Conservation (phyloP, 2,797 vertebrate genomes). For the Scolopax bukidnonensis region DNA sequence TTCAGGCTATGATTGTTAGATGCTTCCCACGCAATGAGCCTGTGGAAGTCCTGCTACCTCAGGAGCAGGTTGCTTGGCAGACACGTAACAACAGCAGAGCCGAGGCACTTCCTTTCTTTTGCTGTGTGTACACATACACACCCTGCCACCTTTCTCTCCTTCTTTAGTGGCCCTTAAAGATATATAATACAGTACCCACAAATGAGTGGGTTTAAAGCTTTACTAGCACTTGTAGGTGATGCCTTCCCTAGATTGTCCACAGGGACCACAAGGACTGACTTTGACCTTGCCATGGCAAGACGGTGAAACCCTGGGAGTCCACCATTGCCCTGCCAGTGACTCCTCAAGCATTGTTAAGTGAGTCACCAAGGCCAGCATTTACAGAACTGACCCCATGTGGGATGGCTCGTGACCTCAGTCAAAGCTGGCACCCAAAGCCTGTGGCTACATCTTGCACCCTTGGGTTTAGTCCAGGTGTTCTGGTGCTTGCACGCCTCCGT, state of each 20-base stretch:
- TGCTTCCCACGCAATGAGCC: not conserved
- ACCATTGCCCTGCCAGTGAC: not conserved
- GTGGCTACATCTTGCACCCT: not conserved
- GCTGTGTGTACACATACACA: not conserved
- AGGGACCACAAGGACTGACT: not conserved
- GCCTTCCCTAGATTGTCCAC: not conserved
- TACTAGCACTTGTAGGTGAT: not conserved
- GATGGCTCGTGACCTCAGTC: not conserved
- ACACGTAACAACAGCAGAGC: not conserved
- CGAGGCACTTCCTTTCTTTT: not conserved
- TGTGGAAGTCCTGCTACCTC: not conserved
- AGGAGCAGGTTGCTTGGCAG: not conserved
- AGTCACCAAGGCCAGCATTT: not conserved
- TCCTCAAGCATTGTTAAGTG: fast-evolving
- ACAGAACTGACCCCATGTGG: not conserved
- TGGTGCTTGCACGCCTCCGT: not conserved
- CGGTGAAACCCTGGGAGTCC: not conserved
- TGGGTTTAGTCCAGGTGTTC: not conserved
- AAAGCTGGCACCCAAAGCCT: not conserved
- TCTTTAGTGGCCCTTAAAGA: not conserved
- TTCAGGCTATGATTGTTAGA: not conserved
- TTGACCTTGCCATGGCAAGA: not conserved
- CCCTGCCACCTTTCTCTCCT: not conserved
- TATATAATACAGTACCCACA: not conserved
- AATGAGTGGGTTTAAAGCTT: not conserved